Evolutionary conservation across 2,888 invertebrate species (phyloP).

Genomic region (Cylindroiulus punctatus): DNA sequence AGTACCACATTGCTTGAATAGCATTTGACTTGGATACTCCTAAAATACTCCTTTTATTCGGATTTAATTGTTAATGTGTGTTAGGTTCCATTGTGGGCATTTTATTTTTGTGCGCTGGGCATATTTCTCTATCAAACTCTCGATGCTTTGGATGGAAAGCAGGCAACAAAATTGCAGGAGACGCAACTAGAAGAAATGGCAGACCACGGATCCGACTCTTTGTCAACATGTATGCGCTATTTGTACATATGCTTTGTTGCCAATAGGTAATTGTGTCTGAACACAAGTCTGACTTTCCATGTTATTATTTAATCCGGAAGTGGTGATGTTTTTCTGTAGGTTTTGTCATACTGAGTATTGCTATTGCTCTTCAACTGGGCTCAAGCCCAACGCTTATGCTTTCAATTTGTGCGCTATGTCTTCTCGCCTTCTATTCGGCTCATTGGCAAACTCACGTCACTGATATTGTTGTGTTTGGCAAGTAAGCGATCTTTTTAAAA

Average conservation of each 20-base stretch:
- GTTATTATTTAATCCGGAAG: too few relatives aligned
- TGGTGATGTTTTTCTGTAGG: background rate
- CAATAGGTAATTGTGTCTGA: too few relatives aligned
- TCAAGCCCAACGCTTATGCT: conserved; percentile 39
- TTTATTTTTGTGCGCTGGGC: conserved; percentile 51
- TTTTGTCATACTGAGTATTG: conserved; percentile 30
- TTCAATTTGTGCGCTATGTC: background rate
- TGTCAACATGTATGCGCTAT: conserved; percentile 48
- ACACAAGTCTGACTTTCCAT: too few relatives aligned
- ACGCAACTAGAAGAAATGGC: conserved; percentile 55
- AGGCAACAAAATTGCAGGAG: conserved; percentile 49
- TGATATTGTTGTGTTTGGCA: conserved; percentile 55
- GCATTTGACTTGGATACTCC: background rate
- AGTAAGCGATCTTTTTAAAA: background rate
- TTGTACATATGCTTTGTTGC: background rate
- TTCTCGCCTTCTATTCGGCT: conserved; percentile 53
- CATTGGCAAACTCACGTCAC: conserved; percentile 57
- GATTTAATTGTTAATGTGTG: background rate
- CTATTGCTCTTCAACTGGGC: conserved; percentile 54
- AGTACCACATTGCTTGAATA: conserved; percentile 23
- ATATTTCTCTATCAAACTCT: conserved; percentile 54
- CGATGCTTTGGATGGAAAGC: conserved; percentile 56
- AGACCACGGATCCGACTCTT: conserved; percentile 54
- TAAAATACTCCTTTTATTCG: background rate
- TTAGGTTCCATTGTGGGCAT: conserved; percentile 53